Percentiles rank a stretch among this genome's conserved stretches.
These are phyloP conservation scores for Adelosebastes latens DNA, from an alignment of 2,797 vertebrate genomes.

Conservation along the genomic window DNA sequence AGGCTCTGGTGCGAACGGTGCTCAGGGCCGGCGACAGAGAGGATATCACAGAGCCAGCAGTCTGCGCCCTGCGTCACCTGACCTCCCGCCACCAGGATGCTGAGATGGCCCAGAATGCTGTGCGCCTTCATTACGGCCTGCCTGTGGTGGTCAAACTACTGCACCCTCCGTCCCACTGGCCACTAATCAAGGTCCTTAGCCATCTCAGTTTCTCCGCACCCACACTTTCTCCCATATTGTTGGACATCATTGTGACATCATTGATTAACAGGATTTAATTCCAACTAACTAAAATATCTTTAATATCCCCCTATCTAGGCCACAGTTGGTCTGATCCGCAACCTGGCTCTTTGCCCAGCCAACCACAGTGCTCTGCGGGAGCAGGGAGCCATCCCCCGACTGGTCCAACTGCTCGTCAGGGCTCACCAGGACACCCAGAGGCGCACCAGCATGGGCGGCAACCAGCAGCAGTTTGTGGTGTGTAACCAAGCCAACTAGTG, in stretches of 20 bases:
- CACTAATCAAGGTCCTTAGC: constrained; percentile 92
- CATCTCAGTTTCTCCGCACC: not conserved
- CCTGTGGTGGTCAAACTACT: constrained; percentile 98
- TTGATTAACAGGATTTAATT: not conserved
- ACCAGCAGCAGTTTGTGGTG: constrained; percentile 98
- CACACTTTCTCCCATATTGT: not conserved
- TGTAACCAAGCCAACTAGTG: constrained; percentile 19
- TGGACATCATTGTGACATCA: not conserved
- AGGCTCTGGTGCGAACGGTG: constrained; percentile 96
- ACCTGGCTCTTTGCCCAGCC: constrained; percentile 96
- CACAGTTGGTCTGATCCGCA: constrained; percentile 96
- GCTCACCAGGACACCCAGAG: constrained; percentile 98
- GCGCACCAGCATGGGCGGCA: constrained; percentile 98
- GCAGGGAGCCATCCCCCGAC: constrained; percentile 95
- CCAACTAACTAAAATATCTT: not conserved
- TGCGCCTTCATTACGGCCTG: constrained; percentile 96
- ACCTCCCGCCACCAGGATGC: constrained; percentile 98
- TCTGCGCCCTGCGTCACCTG: constrained; percentile 96
- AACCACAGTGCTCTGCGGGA: constrained; percentile 97
- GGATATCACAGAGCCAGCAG: constrained; percentile 97
- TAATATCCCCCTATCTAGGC: constrained; percentile 80
- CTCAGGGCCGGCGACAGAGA: constrained; percentile 96
- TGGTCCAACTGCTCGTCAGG: constrained; percentile 95
- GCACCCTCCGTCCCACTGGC: constrained; percentile 98
- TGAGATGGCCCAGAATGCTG: constrained; percentile 98